Conservation (phyloP, 1,140 invertebrate genomes). For the Rhizoglyphus robini region DNA sequence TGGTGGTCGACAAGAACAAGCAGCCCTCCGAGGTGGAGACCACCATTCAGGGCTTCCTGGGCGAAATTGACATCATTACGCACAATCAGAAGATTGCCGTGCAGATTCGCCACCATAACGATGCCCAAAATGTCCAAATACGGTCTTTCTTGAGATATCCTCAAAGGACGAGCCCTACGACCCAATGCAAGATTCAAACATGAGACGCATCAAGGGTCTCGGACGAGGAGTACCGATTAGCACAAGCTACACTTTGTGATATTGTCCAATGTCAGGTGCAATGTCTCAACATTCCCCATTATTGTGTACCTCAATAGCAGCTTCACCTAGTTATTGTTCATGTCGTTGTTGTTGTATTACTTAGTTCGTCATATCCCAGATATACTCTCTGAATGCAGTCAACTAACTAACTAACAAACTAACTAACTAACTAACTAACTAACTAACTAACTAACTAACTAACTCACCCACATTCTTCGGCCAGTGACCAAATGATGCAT, state of each 20-base stretch:
- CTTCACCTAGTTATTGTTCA: background rate
- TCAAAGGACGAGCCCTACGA: constrained; percentile 99
- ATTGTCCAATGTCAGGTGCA: background rate
- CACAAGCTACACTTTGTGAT: background rate
- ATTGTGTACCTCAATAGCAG: background rate
- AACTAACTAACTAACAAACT: no score
- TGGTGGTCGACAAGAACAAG: constrained; percentile 96
- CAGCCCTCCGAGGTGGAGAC: constrained; percentile 93
- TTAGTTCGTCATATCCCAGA: background rate
- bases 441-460: no score
- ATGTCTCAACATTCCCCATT: background rate
- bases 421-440: no score
- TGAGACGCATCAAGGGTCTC: constrained; percentile 67
- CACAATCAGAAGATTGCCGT: constrained; percentile 99
- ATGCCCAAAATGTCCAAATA: constrained; percentile 83
- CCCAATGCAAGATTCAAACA: constrained; percentile 91
- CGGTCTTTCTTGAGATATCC: constrained; percentile 94
- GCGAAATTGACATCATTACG: constrained; percentile 97
- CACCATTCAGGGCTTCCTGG: constrained; percentile 84
- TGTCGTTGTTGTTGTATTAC: background rate
- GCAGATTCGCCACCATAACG: constrained; percentile 91
- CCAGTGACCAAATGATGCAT: no score
- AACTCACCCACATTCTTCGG: no score
- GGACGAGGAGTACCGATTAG: constrained; percentile 24
- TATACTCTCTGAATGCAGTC: no score